These are phyloP conservation scores for Rhinoraja longicauda DNA, from an alignment of 2,797 vertebrate species.

Conservation along the genomic window DNA sequence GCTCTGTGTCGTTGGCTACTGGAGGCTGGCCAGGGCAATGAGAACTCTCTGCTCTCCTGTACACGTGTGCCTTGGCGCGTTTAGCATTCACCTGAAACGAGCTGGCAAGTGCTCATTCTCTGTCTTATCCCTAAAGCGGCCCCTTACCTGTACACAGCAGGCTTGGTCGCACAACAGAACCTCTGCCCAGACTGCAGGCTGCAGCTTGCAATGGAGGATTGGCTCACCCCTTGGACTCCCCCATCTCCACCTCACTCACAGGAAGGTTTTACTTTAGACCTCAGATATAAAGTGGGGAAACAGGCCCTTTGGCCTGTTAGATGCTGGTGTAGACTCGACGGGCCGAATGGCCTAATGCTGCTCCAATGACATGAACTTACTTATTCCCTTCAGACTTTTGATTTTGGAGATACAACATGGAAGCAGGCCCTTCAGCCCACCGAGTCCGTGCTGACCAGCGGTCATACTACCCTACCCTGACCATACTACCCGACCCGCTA, in stretches of 20 bases:
- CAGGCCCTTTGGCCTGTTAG: too few relatives aligned
- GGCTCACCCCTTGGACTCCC: neutral
- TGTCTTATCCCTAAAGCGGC: neutral
- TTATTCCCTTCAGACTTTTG: too few relatives aligned
- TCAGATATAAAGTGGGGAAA: too few relatives aligned
- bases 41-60: neutral
- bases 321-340: too few relatives aligned
- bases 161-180: too few relatives aligned
- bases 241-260: neutral
- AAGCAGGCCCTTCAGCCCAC: too few relatives aligned
- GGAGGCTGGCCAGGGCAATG: neutral
- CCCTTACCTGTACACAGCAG: neutral
- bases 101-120: neutral
- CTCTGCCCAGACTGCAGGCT: neutral
- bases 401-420: too few relatives aligned
- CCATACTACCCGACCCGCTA: too few relatives aligned
- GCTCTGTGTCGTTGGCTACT: neutral
- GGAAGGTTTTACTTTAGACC: neutral
- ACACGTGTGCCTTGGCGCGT: neutral
- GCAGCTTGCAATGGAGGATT: neutral
- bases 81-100: neutral
- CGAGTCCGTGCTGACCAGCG: too few relatives aligned
- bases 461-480: too few relatives aligned
- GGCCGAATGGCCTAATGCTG: too few relatives aligned
- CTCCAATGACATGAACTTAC: too few relatives aligned